A percentile compares a stretch with the other conserved stretches of the same genome.
These are phyloP conservation scores for Trypoxylus dichotomus DNA, from an alignment of 1,140 invertebrate species.

Conservation along the genomic window DNA sequence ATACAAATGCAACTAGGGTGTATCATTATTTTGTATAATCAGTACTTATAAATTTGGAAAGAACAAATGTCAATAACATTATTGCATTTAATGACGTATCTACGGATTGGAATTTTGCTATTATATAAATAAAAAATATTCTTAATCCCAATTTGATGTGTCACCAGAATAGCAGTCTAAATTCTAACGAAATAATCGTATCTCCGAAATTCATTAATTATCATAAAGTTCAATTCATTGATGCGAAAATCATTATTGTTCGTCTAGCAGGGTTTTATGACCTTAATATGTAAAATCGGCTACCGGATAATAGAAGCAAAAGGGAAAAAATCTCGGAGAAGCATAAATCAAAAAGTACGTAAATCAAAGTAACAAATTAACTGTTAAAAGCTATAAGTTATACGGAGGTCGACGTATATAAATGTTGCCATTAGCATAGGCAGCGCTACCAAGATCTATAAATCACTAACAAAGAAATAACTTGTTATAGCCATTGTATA, in stretches of 20 bases:
- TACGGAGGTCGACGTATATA: constrained; percentile 51
- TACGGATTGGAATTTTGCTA: no score
- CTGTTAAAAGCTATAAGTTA: constrained; percentile 53
- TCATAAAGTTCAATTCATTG: not conserved
- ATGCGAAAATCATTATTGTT: constrained; percentile 3
- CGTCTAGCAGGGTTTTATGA: not conserved
- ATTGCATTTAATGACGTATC: no score
- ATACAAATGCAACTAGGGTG: no score
- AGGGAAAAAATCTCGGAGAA: constrained; percentile 3
- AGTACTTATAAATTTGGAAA: no score
- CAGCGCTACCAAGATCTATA: constrained; percentile 51
- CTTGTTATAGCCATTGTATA: constrained; percentile 54
- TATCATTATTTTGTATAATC: no score
- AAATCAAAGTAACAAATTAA: constrained; percentile 56
- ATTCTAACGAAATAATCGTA: no score
- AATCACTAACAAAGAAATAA: constrained; percentile 54
- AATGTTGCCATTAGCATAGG: constrained; percentile 55
- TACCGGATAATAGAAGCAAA: not conserved
- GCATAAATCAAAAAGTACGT: constrained; percentile 45
- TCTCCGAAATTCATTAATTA: constrained; percentile 8
- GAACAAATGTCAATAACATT: no score
- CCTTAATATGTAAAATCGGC: not conserved
- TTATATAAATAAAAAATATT: no score
- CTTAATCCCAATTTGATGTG: no score
- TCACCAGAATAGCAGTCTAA: no score